Conservation (phyloP, 1,140 invertebrate species). For the Zaprionus taronus region DNA sequence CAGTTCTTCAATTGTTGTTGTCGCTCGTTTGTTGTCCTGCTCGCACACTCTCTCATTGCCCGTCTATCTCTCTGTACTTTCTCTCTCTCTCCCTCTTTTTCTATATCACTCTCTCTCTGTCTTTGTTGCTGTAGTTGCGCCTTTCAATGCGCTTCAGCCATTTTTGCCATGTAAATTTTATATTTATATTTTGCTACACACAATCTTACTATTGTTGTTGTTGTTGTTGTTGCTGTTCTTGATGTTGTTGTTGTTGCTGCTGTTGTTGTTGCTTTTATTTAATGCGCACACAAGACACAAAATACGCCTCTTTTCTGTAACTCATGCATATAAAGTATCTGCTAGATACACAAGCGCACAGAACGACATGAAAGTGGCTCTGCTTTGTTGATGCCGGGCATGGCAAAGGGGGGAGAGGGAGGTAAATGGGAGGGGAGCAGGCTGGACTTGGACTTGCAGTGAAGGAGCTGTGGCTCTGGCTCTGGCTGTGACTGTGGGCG, state of each 20-base stretch:
- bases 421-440: neutral
- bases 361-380: constrained; percentile 41
- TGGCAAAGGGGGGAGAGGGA: neutral
- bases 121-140: constrained; percentile 8
- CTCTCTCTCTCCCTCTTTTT: neutral
- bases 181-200: constrained; percentile 48
- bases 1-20: constrained; percentile 1
- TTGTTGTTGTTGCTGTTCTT: constrained; percentile 15
- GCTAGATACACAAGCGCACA: constrained; percentile 57
- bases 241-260: constrained; percentile 5
- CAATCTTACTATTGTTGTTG: constrained; percentile 21
- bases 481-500: constrained; percentile 9
- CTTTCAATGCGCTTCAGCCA: constrained; percentile 42
- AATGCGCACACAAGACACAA: constrained; percentile 52
- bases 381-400: constrained; percentile 29
- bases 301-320: constrained; percentile 63
- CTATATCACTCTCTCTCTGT: neutral
- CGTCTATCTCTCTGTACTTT: neutral
- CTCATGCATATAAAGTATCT: constrained; percentile 68
- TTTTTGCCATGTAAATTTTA: constrained; percentile 48
- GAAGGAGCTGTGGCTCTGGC: constrained; percentile 5
- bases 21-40: neutral
- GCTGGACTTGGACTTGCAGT: constrained; percentile 10
- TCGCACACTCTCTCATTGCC: neutral
- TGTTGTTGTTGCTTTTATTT: constrained; percentile 39